Base-by-base conservation (phyloP, 1,140 invertebrate species). In the Orussus abietinus region DNA sequence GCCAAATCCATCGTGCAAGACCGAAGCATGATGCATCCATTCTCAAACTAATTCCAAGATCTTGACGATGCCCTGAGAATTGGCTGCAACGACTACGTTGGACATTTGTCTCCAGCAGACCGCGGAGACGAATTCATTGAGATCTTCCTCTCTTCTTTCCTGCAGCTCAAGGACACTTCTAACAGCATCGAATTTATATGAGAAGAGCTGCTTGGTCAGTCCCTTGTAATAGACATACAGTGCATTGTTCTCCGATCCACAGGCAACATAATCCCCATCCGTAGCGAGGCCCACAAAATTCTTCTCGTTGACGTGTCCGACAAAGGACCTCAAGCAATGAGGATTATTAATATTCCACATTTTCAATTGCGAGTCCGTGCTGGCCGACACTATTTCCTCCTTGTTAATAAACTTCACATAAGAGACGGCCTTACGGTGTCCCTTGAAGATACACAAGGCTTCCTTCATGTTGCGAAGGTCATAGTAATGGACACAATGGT, bases 281-380 rank as follows among this genome's bases (percentile, higher is more conserved):
- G 92, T 95, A 0, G 92, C 91, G n/a, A 98, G 68, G 0, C 94
- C 94, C 6, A 98, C 92, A 76, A 97, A 98, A 69, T 96, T 96
- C 65, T 96, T 97, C 66, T 97, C 94, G 70, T 98, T 98, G 1
- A 87, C 80, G 72, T 98, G 93, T 1, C 91, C 92, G n/a, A 85
- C 82, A 72, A 96, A 93, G 1, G 92, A 91, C 29, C 90, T 77
- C 22, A 92, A 66, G 72, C 88, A 94, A 43, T 88, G 79, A 5
- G 86, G 80, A 52, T 80, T 79, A 50, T 86, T 84, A 1, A 96
- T 83, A 60, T 87, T 88, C 94, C 94, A 97, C 64, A 98, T 79
- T 72, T 96, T 94, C 4, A 97, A 70, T 59, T 93, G 90, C 20
- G 89, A 92, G 74, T 98, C 94, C 0, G 93, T 97, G 1, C 92